A percentile compares a stretch with the other conserved stretches of the same genome.
phyloP scores from a whole-genome alignment of 1,140 invertebrate species.

The Artemia franciscana region DNA sequence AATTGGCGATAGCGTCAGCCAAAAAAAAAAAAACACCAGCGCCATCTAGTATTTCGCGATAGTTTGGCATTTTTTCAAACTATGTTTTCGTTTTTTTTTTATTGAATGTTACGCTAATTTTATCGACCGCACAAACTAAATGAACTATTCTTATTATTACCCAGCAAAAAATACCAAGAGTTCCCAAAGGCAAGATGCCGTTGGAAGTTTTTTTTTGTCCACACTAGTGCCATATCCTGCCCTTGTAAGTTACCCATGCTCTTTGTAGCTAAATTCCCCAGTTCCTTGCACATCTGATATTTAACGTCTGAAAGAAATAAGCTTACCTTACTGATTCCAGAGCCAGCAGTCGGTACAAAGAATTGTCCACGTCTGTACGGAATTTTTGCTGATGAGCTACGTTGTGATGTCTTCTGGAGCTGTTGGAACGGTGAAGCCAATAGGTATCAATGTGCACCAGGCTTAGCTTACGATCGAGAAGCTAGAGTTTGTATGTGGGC shows the following conservation, averaged over 20 bases:
- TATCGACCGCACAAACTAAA: no score
- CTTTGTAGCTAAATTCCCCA: background rate
- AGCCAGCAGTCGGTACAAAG: constrained; percentile 57
- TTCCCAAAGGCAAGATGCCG: no score
- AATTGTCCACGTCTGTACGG: constrained; percentile 71
- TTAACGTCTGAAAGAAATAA: background rate
- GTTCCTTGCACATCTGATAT: background rate
- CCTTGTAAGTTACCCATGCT: background rate
- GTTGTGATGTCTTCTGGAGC: constrained; percentile 85
- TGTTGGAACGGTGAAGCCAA: constrained; percentile 86
- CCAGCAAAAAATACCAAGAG: no score
- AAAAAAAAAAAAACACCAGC: no score
- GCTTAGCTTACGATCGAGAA: constrained; percentile 73
- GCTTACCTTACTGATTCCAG: constrained; percentile 22
- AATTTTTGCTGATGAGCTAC: constrained; percentile 65
- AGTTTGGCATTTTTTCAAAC: no score
- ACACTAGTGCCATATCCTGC: background rate
- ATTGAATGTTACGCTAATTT: no score
- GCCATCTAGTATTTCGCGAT: no score
- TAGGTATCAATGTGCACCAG: constrained; percentile 77
- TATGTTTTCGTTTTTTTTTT: no score
- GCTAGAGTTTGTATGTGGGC: constrained; percentile 84
- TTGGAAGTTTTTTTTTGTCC: no score
- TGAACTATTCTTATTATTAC: no score
- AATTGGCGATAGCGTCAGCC: no score